Conservation (phyloP, 2,113 vertebrate genomes). For the Datnioides undecimradiatus region DNA sequence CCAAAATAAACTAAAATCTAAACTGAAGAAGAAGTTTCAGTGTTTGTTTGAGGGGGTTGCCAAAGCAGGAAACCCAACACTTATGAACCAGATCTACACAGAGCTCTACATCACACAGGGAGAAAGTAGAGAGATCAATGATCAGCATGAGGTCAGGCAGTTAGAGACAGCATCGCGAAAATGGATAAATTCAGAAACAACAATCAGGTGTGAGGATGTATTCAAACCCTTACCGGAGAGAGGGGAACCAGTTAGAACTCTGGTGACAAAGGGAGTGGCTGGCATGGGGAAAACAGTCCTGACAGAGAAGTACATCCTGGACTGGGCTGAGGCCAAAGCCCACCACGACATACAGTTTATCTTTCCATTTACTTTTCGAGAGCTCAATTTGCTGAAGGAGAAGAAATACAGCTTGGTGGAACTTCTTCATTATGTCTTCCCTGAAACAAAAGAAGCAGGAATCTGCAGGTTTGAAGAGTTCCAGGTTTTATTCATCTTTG, state of each 20-base stretch:
- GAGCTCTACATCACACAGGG: constrained; percentile 55
- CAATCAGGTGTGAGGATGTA: constrained; percentile 2
- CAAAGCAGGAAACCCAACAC: constrained; percentile 19
- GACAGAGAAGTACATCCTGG: constrained; percentile 36
- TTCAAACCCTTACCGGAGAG: constrained; percentile 11
- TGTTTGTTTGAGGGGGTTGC: constrained; percentile 42
- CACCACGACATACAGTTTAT: constrained; percentile 12
- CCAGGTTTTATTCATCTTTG: constrained; percentile 40
- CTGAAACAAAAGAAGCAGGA: constrained; percentile 40
- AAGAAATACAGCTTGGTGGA: constrained; percentile 34
- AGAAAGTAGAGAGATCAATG: constrained; percentile 20
- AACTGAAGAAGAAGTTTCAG: constrained; percentile 35
- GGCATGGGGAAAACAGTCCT: constrained; percentile 42
- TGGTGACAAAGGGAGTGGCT: constrained; percentile 52
- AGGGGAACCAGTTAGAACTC: constrained; percentile 26
- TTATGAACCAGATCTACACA: constrained; percentile 57
- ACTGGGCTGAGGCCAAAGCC: constrained; percentile 40
- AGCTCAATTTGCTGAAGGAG: constrained; percentile 16
- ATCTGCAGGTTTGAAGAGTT: constrained; percentile 21
- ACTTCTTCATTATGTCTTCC: constrained; percentile 20
- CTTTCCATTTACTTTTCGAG: constrained; percentile 41
- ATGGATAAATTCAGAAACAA: neutral
- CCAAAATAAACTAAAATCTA: constrained; percentile 34
- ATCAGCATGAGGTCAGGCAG: constrained; percentile 42
- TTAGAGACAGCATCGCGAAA: constrained; percentile 5